Percentiles rank a stretch among this genome's conserved stretches.
Conservation (phyloP, 2,797 vertebrate genomes). For the Galago senegalensis region DNA sequence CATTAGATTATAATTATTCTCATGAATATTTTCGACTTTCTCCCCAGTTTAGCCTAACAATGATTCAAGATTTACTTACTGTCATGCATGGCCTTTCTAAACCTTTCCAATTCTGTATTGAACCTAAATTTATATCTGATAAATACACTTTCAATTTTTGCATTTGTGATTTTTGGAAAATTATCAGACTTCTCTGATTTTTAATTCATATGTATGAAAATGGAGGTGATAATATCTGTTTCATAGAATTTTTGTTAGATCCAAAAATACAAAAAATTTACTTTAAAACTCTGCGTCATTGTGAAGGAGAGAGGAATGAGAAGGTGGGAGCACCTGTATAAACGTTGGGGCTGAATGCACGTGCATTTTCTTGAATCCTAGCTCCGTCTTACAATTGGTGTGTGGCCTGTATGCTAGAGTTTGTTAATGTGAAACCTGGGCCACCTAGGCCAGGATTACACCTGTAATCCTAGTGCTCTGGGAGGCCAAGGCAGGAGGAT, state of each 20-base stretch:
- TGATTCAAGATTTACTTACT: background rate
- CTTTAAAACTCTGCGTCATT: background rate
- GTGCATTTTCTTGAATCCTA: background rate
- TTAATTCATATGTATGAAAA: background rate
- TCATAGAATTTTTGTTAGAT: background rate
- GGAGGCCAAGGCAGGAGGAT: too few relatives aligned
- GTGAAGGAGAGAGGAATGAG: background rate
- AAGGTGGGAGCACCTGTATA: too few relatives aligned
- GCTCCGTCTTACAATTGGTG: background rate
- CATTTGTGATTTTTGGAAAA: background rate
- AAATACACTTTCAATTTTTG: background rate
- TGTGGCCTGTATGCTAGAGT: background rate
- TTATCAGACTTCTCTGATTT: background rate
- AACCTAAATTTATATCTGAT: background rate
- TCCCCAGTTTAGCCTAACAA: background rate
- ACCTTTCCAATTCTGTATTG: background rate
- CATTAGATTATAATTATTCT: background rate
- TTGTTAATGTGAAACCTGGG: too few relatives aligned
- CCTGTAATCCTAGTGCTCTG: too few relatives aligned
- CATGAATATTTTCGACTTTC: background rate
- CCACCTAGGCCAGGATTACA: too few relatives aligned
- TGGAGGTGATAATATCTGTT: background rate
- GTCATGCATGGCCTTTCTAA: background rate
- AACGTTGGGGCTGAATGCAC: accelerated
- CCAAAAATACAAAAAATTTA: background rate